Evolutionary conservation across 1,140 invertebrate species (phyloP).

Genomic region (Drosophila lowei): DNA sequence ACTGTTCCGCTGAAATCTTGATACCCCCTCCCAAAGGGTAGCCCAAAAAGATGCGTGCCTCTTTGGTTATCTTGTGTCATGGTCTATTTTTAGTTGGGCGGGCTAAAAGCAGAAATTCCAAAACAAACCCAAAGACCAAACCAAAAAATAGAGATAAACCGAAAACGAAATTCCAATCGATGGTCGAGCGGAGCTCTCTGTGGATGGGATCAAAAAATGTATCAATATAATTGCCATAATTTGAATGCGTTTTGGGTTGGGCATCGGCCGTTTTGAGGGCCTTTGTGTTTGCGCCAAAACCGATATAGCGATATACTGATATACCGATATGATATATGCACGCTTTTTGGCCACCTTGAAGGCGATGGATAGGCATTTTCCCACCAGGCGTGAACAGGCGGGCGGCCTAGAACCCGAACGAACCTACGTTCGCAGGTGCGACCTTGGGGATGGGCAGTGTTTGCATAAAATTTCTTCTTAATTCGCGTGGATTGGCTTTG

Average conservation of each 20-base stretch:
- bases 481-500: slow-evolving; percentile 6
- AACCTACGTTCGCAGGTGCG: slow-evolving; percentile 14
- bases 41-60: slow-evolving; percentile 29
- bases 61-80: slow-evolving; percentile 56
- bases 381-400: not conserved
- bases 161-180: slow-evolving; percentile 56
- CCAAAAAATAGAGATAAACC: not conserved
- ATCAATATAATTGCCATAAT: slow-evolving; percentile 79
- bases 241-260: slow-evolving; percentile 76
- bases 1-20: too few relatives aligned
- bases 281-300: slow-evolving; percentile 19
- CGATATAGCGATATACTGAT: too few relatives aligned
- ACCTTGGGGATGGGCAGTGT: slow-evolving; percentile 29
- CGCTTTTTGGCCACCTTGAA: slow-evolving; percentile 55
- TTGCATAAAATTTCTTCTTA: slow-evolving; percentile 51
- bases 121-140: slow-evolving; percentile 2
- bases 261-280: slow-evolving; percentile 34
- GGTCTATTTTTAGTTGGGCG: slow-evolving; percentile 62
- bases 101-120: slow-evolving; percentile 72
- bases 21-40: slow-evolving; percentile 11
- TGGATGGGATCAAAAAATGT: slow-evolving; percentile 47
- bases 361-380: slow-evolving; percentile 19
- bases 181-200: not conserved
- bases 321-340: too few relatives aligned
- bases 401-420: slow-evolving; percentile 56